phyloP scores from a whole-genome alignment of 92 coral and sea anemone genomes.

The Zoanthus sansibaricus region DNA sequence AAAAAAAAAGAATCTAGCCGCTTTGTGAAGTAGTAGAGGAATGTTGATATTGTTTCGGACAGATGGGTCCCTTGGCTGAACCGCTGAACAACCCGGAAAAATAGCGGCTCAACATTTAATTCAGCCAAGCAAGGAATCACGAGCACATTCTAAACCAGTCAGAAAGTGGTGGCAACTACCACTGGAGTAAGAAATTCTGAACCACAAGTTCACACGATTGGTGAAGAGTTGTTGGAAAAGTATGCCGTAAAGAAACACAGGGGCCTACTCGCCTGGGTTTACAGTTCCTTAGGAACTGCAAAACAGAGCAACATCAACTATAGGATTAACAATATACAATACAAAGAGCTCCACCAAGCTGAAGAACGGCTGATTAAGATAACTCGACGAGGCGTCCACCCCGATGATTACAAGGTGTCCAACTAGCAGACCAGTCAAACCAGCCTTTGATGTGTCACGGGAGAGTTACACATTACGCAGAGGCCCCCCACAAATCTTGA shows the following conservation, averaged over 20 bases:
- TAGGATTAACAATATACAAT: neutral
- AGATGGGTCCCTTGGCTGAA: slow-evolving; percentile 29
- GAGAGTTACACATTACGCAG: no score
- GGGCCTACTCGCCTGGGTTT: slow-evolving; percentile 10
- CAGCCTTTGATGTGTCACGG: slow-evolving; percentile 37
- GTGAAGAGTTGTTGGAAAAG: slow-evolving; percentile 12
- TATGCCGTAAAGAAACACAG: slow-evolving; percentile 18
- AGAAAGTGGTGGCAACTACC: slow-evolving; percentile 10
- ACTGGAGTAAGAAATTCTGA: neutral
- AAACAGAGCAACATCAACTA: neutral
- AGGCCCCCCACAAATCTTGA: no score
- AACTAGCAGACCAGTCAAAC: slow-evolving; percentile 11
- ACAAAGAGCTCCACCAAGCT: slow-evolving; percentile 9
- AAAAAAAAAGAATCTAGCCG: slow-evolving; percentile 20
- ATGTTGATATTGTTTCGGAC: neutral
- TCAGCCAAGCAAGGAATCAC: slow-evolving; percentile 11
- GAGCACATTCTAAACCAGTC: slow-evolving; percentile 26
- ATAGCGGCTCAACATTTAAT: slow-evolving; percentile 31
- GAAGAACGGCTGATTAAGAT: slow-evolving; percentile 2
- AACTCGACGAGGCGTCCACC: neutral
- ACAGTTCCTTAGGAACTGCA: slow-evolving; percentile 19
- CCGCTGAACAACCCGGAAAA: slow-evolving; percentile 37
- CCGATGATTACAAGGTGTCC: neutral
- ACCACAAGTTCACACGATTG: neutral
- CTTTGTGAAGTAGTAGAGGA: slow-evolving; percentile 19